Base-by-base conservation (phyloP, 2,113 vertebrate species). In the Tetrao urogallus region DNA sequence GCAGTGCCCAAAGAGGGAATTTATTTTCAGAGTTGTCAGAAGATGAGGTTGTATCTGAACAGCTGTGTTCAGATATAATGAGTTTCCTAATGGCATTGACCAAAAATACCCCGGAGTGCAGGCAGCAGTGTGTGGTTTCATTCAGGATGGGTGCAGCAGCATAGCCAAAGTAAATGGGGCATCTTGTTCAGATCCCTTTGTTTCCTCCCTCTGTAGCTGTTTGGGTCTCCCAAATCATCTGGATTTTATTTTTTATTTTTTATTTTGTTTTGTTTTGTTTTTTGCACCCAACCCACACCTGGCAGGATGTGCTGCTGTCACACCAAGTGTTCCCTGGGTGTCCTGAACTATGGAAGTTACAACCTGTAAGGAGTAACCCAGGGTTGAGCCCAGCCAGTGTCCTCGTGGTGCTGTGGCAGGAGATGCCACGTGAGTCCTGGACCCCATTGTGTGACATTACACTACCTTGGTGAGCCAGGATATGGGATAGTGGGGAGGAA, bases 121-220 rank as follows among this genome's bases (percentile, higher is more conserved):
- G 8, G 50, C 57, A 8, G 10, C 16, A 11, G 20, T 3, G 0
- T 1, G 0, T 13, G 1, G 30, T 11, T 34, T 43, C 8, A 6
- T 3, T 10, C 24, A 43, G 42, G 13, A 36, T 7, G 30, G 40
- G 38, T 52, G 10, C 14, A 54, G 40, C 69, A 0, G 32, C 6
- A 15, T 42, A 45, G 24, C 13, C 57, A 12, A 79, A 63, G 60
- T 70, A 79, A 90, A 66, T 1, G 45, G 38, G 11, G 15, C 54
- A 11, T 28, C 50, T 32, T 28, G 27, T 70, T 21, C 61, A 69
- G 25, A 13, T 50, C 47, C 27, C 43, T 40, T 4, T 6, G 2
- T 85, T 17, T 11, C 10, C 4, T 12, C 64, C 7, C 3, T 70
- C 16, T 14, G 27, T n/a, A 57, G 56, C 11, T 5, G 10, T 19